Evolutionary conservation across 1,140 invertebrate species (phyloP).

Genomic region (Ectropis grisescens): DNA sequence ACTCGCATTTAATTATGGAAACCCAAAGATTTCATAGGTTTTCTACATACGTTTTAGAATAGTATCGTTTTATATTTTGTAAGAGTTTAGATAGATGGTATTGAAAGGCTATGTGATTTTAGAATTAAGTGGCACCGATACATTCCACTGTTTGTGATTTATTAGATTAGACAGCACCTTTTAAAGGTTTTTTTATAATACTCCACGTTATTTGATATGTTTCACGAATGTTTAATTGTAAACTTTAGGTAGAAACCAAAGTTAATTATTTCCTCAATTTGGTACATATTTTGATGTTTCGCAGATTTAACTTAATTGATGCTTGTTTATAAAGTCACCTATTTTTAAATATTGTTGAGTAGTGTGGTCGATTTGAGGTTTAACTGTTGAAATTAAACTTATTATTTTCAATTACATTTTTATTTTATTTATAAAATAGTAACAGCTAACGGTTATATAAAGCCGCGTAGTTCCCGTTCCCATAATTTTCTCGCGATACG

Average conservation of each 20-base stretch:
- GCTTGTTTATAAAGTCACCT: too few relatives aligned
- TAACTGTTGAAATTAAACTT: slow-evolving; percentile 49
- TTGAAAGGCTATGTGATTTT: slow-evolving; percentile 55
- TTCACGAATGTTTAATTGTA: too few relatives aligned
- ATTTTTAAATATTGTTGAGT: slow-evolving; percentile 20
- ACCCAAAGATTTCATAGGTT: too few relatives aligned
- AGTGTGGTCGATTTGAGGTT: slow-evolving; percentile 41
- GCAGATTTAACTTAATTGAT: slow-evolving; percentile 3
- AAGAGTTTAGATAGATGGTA: too few relatives aligned
- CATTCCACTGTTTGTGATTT: slow-evolving; percentile 67
- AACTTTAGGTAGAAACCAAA: slow-evolving; percentile 12
- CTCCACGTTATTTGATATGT: slow-evolving; percentile 11
- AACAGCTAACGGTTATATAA: too few relatives aligned
- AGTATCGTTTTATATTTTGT: slow-evolving; percentile 20
- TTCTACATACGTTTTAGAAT: slow-evolving; percentile 20
- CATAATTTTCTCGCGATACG: too few relatives aligned
- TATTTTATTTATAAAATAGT: too few relatives aligned
- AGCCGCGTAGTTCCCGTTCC: too few relatives aligned
- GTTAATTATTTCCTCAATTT: slow-evolving; percentile 10
- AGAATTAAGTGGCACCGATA: slow-evolving; percentile 45
- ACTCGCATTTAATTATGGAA: too few relatives aligned
- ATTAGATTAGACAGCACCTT: slow-evolving; percentile 30
- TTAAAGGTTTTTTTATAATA: slow-evolving; percentile 10
- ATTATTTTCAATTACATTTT: slow-evolving; percentile 21
- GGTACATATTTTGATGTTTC: too few relatives aligned